Percentiles rank a stretch among this genome's conserved stretches.
Conservation (phyloP, 1,140 invertebrate species). For the Lucilia sericata region DNA sequence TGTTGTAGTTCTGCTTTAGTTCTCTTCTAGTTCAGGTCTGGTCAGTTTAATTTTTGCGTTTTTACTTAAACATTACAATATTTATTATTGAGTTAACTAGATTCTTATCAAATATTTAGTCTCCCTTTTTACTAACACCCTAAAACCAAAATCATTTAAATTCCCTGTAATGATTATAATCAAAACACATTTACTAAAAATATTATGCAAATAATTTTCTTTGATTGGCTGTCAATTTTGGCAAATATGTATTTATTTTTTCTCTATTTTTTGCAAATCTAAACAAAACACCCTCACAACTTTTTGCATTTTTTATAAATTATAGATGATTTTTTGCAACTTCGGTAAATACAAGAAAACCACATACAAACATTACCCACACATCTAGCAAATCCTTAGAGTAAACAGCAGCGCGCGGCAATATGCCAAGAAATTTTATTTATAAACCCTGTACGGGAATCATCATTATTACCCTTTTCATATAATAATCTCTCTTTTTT, state of each 20-base stretch:
- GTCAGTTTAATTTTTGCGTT: no score
- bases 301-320: conserved; percentile 1
- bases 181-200: conserved; percentile 42
- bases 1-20: no score
- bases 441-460: conserved; percentile 21
- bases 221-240: conserved; percentile 44
- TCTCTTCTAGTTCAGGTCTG: no score
- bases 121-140: no score
- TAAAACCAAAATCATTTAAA: conserved; percentile 9
- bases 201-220: conserved; percentile 38
- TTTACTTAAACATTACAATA: no score
- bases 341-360: neutral
- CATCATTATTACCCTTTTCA: conserved; percentile 47
- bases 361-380: neutral
- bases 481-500: neutral
- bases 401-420: conserved; percentile 34
- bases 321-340: conserved; percentile 5
- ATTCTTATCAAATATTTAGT: no score
- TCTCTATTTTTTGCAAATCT: conserved; percentile 30
- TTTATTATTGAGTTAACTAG: no score
- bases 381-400: conserved; percentile 39
- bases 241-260: conserved; percentile 26
- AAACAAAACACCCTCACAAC: neutral
- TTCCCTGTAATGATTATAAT: conserved; percentile 35
- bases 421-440: conserved; percentile 47